These are phyloP conservation scores for Enhydra lutris DNA, from an alignment of 2,113 vertebrate species.

Conservation along the genomic window DNA sequence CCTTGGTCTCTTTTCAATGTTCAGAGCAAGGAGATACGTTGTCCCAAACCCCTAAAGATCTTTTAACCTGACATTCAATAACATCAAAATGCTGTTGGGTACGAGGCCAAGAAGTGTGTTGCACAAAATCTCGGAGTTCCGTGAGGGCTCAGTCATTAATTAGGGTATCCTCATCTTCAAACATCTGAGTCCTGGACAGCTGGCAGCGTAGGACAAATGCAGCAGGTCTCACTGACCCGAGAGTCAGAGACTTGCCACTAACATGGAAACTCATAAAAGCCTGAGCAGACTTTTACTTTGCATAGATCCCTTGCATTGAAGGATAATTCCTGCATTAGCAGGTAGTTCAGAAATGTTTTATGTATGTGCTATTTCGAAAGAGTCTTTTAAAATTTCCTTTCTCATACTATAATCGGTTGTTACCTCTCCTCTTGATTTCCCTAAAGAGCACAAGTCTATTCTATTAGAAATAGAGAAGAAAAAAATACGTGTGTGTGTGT, in stretches of 20 bases:
- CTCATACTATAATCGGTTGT: conserved; percentile 60
- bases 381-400: conserved; percentile 71
- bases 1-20: neutral
- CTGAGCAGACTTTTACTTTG: conserved; percentile 68
- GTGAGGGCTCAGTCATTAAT: conserved; percentile 51
- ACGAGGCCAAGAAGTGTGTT: neutral
- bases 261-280: conserved; percentile 43
- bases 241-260: conserved; percentile 42
- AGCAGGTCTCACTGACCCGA: conserved; percentile 15
- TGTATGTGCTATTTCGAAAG: conserved; percentile 66
- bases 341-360: conserved; percentile 68
- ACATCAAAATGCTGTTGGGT: neutral
- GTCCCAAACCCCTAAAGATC: neutral
- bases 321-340: conserved; percentile 49
- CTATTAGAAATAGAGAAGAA: conserved; percentile 54
- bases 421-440: conserved; percentile 72
- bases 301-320: neutral
- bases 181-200: neutral
- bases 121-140: conserved; percentile 11
- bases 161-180: conserved; percentile 45
- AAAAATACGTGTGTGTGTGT: neutral
- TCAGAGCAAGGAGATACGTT: neutral
- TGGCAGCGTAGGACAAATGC: conserved; percentile 44
- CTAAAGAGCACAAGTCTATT: conserved; percentile 63
- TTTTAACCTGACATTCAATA: neutral